Base-by-base conservation (phyloP, 2,113 vertebrate genomes). In the Toxotes chatareus region DNA sequence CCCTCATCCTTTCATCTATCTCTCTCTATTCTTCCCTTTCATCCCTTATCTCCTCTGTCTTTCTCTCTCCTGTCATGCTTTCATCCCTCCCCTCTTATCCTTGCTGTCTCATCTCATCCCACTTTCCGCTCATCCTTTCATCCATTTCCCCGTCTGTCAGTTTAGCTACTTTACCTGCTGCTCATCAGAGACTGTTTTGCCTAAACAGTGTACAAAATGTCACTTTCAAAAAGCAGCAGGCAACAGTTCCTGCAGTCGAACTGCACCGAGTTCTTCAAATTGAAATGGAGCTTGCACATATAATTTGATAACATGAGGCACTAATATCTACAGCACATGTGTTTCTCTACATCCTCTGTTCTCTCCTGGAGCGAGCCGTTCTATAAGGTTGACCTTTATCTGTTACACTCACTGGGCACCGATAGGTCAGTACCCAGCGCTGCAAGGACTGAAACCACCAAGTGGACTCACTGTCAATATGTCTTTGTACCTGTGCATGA, bases 51-150 rank as follows among this genome's bases (percentile, higher is more conserved):
- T 81, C 42, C 51, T 72, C 76, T 32, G 67, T 87, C 81, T 89
- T 76, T 86, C 85, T 81, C 71, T 76, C 84, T 34, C 34, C 66
- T 83, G 80, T 84, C 85, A 78, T 6, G 42, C 89, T 90, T 90
- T 92, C 70, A 92, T 89, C 79, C 83, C 60, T 76, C 68, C 61
- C 63, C 88, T 86, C 86, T 91, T 68, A 86, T 89, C 84, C 79
- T 44, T 32, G 7, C 74, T 19, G 79, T 88, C 82, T 88, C 76
- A 88, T 91, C 86, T 87, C 80, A 76, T 86, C 79, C 83, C 71
- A 32, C 85, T 86, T 73, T 53, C 42, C 4, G n/a, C 76, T 85
- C 81, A 68, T 72, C 49, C 73, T 77, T 87, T 86, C 80, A 85
- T 85, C 69, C 73, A 42, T 83, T 72, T 75, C 80, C 76, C 73